Evolutionary conservation across 2,888 invertebrate species (phyloP).

Genomic region (Tetranychus piercei): DNA sequence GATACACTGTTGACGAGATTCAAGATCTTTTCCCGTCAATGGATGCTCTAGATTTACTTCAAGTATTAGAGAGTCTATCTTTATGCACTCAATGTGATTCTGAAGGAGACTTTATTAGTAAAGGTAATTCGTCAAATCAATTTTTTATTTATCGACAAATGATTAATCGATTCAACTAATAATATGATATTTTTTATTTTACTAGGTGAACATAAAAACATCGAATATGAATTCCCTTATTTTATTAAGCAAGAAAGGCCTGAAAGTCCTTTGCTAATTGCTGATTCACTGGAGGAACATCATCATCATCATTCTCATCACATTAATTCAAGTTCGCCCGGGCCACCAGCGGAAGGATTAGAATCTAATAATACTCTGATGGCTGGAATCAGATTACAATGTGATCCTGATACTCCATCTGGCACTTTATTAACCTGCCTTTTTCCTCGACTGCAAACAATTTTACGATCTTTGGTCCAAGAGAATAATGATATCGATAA

Average conservation of each 20-base stretch:
- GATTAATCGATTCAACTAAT: too few relatives aligned
- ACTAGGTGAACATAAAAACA: constrained; percentile 33
- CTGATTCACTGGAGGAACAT: constrained; percentile 8
- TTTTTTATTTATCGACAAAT: too few relatives aligned
- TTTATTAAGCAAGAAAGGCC: constrained; percentile 34
- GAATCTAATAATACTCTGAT: constrained; percentile 38
- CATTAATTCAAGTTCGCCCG: neutral
- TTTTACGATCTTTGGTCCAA: constrained; percentile 41
- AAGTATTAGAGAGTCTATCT: constrained; percentile 49
- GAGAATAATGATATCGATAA: constrained; percentile 40
- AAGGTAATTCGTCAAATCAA: too few relatives aligned
- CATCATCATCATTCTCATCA: neutral
- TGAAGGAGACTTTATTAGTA: constrained; percentile 35
- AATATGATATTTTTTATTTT: too few relatives aligned
- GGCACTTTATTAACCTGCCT: constrained; percentile 44
- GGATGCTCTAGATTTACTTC: constrained; percentile 48
- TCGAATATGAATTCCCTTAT: constrained; percentile 56
- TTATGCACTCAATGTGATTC: constrained; percentile 50
- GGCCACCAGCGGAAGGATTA: neutral
- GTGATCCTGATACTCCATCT: constrained; percentile 36
- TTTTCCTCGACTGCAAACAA: constrained; percentile 46
- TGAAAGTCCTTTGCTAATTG: constrained; percentile 29
- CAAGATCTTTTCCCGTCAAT: constrained; percentile 50
- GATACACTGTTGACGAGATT: constrained; percentile 52
- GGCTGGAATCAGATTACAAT: constrained; percentile 42